Evolutionary conservation across 2,888 invertebrate species (phyloP).

Genomic region (Heliconius hortense): DNA sequence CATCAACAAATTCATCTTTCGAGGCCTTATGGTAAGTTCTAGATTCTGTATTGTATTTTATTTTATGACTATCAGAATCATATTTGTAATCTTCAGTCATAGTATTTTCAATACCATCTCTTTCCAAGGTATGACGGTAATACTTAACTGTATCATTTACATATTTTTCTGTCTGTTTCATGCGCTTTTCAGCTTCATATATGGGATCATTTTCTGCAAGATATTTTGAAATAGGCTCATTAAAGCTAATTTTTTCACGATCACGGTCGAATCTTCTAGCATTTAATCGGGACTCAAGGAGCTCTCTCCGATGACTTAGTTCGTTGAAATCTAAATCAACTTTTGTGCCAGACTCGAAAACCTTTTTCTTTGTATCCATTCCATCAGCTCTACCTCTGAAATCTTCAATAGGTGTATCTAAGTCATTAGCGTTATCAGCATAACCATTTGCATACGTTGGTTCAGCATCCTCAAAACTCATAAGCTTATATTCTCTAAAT

Average conservation of each 20-base stretch:
- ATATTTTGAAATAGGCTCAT: constrained; percentile 70
- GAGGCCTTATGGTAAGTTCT: constrained; percentile 65
- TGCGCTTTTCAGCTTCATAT: constrained; percentile 72
- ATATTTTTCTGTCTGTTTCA: constrained; percentile 80
- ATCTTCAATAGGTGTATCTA: constrained; percentile 62
- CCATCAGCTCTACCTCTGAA: constrained; percentile 85
- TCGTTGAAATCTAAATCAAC: constrained; percentile 80
- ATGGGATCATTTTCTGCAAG: constrained; percentile 75
- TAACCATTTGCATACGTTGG: constrained; percentile 76
- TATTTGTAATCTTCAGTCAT: constrained; percentile 78
- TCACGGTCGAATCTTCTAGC: constrained; percentile 80
- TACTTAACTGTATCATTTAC: constrained; percentile 82
- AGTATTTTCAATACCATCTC: constrained; percentile 81
- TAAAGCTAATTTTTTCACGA: constrained; percentile 62
- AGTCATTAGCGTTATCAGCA: constrained; percentile 58
- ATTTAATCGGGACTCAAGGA: constrained; percentile 88
- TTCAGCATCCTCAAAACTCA: constrained; percentile 76
- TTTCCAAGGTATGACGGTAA: constrained; percentile 80
- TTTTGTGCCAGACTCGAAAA: constrained; percentile 68
- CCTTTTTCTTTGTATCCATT: constrained; percentile 83
- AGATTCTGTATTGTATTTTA: constrained; percentile 72
- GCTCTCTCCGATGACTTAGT: constrained; percentile 87
- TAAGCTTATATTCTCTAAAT: constrained; percentile 82
- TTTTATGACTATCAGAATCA: constrained; percentile 71
- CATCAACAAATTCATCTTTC: constrained; percentile 67